Evolutionary conservation across 2,888 invertebrate genomes (phyloP).

Genomic region (Auanema sp.): DNA sequence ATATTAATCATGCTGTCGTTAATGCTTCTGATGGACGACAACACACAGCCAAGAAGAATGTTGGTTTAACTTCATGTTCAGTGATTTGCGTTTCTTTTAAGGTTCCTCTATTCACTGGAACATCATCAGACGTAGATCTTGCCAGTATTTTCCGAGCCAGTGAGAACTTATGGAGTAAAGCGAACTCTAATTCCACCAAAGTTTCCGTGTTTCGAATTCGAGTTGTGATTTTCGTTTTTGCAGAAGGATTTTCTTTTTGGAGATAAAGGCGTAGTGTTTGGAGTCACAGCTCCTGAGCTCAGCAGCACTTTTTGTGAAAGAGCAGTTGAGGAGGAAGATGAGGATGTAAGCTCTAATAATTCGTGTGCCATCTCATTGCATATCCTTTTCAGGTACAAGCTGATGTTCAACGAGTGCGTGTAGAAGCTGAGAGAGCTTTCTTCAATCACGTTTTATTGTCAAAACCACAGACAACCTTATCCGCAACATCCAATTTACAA

Average conservation of each 20-base stretch:
- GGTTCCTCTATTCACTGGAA: no score
- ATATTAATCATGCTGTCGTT: conserved; percentile 6
- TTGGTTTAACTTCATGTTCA: neutral
- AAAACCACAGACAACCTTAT: conserved; percentile 33
- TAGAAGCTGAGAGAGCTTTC: conserved; percentile 60
- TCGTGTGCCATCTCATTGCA: neutral
- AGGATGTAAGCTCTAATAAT: neutral
- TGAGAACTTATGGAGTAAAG: conserved; percentile 46
- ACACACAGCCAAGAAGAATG: no score
- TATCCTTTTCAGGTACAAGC: conserved; percentile 20
- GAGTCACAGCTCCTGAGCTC: conserved; percentile 16
- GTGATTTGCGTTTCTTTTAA: neutral
- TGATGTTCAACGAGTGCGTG: conserved; percentile 36
- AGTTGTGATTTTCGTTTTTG: neutral
- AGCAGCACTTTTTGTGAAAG: neutral
- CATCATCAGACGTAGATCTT: conserved; percentile 23
- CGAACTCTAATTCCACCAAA: conserved; percentile 14
- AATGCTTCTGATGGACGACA: neutral
- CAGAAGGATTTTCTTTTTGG: conserved; percentile 22
- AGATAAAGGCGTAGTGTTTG: conserved; percentile 27
- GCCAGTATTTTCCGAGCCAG: conserved; percentile 48
- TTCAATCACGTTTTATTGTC: conserved; percentile 56
- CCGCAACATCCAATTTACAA: conserved; percentile 21
- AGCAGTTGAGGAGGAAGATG: conserved; percentile 7
- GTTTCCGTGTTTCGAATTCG: conserved; percentile 6